Percentiles rank a stretch among this genome's conserved stretches.
These are phyloP conservation scores for Ambastaia sidthimunki DNA, from an alignment of 2,797 vertebrate genomes.

Conservation along the genomic window DNA sequence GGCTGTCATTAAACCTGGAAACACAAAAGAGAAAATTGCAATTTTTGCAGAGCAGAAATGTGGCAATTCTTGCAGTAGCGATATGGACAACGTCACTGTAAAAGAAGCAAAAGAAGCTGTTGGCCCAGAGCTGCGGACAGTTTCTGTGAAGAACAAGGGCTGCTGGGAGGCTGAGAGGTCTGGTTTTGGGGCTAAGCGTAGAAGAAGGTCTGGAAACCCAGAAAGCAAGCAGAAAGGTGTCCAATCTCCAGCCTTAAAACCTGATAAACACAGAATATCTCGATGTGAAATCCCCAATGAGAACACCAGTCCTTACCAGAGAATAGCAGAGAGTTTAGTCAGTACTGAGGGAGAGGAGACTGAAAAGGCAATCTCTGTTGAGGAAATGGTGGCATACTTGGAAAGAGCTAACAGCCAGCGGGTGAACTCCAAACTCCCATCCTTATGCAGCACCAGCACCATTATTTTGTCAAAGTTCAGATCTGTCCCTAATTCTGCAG, in stretches of 20 bases:
- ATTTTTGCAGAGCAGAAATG: constrained; percentile 89
- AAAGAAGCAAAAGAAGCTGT: neutral
- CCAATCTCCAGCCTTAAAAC: constrained; percentile 60
- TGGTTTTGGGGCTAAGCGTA: constrained; percentile 84
- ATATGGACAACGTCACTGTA: neutral
- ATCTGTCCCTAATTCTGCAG: constrained; percentile 11
- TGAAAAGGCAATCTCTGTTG: constrained; percentile 82
- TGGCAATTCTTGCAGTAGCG: constrained; percentile 41
- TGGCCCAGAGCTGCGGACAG: constrained; percentile 42
- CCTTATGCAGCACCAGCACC: constrained; percentile 68
- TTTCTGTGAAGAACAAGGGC: constrained; percentile 86
- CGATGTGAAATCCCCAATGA: constrained; percentile 64
- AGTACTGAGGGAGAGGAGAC: constrained; percentile 33
- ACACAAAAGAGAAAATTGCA: constrained; percentile 96
- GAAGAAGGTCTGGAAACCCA: constrained; percentile 81
- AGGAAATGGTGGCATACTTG: constrained; percentile 93
- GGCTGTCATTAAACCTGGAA: constrained; percentile 92
- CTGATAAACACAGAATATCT: constrained; percentile 64
- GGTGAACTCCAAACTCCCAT: constrained; percentile 74
- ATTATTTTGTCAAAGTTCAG: constrained; percentile 70
- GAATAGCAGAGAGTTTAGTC: constrained; percentile 55
- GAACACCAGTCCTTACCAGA: constrained; percentile 54
- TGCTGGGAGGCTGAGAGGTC: constrained; percentile 87
- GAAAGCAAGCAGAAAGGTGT: constrained; percentile 69
- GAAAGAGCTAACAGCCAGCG: constrained; percentile 83